A percentile compares a stretch with the other conserved stretches of the same genome.
phyloP scores from a whole-genome alignment of 2,888 invertebrate species.

The Isoperla grammatica region DNA sequence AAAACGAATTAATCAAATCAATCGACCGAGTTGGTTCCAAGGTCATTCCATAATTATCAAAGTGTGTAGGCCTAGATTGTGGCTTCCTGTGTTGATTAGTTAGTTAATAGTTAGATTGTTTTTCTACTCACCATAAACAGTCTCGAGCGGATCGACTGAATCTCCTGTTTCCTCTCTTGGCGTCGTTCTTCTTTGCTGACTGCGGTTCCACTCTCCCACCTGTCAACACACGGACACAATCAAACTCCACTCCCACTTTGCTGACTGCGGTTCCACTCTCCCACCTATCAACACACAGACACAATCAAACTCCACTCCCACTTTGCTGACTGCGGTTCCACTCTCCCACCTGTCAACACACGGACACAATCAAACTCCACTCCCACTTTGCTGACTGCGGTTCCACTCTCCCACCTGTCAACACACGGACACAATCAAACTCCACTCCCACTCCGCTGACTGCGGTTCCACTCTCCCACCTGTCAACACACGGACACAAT shows the following conservation, averaged over 20 bases:
- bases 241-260: slow-evolving; percentile 33
- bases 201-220: slow-evolving; percentile 64
- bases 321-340: slow-evolving; percentile 43
- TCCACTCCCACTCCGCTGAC: slow-evolving; percentile 37
- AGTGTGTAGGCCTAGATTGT: too few species aligned
- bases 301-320: neutral
- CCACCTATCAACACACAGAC: slow-evolving; percentile 50
- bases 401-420: slow-evolving; percentile 63
- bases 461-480: slow-evolving; percentile 64
- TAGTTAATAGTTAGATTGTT: too few species aligned
- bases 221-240: slow-evolving; percentile 6
- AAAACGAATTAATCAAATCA: too few species aligned
- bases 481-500: slow-evolving; percentile 1
- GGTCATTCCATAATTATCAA: too few species aligned
- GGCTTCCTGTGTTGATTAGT: too few species aligned
- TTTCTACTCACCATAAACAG: slow-evolving; percentile 66
- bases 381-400: slow-evolving; percentile 35
- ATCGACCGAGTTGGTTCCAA: too few species aligned
- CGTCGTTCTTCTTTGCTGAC: slow-evolving; percentile 54
- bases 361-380: too few species aligned
- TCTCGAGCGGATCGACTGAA: slow-evolving; percentile 77
- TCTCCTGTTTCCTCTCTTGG: slow-evolving; percentile 82
- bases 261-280: slow-evolving; percentile 53
- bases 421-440: neutral
- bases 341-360: slow-evolving; percentile 58